Base-by-base conservation (phyloP, 2,113 vertebrate genomes). In the Odocoileus virginianus region DNA sequence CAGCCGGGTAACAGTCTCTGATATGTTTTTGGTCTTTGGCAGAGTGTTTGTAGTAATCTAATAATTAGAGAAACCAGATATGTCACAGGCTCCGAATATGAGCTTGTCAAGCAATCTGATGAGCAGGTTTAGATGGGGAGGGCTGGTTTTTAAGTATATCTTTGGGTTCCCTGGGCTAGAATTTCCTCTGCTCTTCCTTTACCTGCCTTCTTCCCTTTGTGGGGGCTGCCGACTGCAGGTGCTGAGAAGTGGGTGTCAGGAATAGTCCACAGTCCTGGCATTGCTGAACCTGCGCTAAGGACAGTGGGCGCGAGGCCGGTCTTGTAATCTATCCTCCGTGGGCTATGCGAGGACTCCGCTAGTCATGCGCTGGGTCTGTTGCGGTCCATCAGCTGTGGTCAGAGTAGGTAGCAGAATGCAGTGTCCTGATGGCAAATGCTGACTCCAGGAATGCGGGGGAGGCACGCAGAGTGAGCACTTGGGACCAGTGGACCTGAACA, bases 181-280 rank as follows among this genome's bases (percentile, higher is more conserved):
- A 67, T 95, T 97, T 60, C 87, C 64, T 86, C 30, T 67, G 3
- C 45, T 92, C 74, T 94, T 82, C 82, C 85, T 88, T 91, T 57
- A 47, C 76, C n/a, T 92, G 40, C 61, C 47, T 90, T 91, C 97
- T 95, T 94, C 81, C 87, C 91, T 36, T 36, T 21, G 50, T 19
- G 50, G 96, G 98, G 98, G 97, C 97, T 4, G 50, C 50, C 50
- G 54, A 6, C 57, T 97, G 97, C 97, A 91, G 98, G 98, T 98
- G 87, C 89, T 19, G 14, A 91, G 95, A 71, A 87, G 88, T 94
- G 79, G 95, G 3, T 64, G 67, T 94, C 71, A 86, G 95, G 40
- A 15, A 1, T 1, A 30, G 91, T 52, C 67, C 9, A 0, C 95
- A n/a, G 78, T 16, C 93, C 81, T 97, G 33, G 89, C 7, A 0